Conservation (phyloP, 2,113 vertebrate species). For the Oriolus oriolus region DNA sequence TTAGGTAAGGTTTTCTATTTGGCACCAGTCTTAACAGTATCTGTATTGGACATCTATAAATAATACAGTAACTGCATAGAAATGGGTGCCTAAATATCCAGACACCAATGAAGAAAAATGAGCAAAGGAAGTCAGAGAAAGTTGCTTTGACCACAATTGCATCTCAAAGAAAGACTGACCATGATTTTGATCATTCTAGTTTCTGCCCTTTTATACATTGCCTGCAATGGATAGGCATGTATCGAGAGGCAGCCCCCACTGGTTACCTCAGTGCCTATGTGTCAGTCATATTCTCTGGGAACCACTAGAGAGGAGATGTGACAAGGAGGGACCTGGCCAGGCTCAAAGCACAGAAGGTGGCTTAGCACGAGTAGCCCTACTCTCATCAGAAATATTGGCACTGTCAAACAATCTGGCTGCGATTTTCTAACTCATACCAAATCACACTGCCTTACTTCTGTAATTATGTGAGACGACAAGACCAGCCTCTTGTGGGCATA, state of each 20-base stretch:
- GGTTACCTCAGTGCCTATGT: fast-evolving
- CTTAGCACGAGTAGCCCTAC: background rate
- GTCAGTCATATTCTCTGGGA: background rate
- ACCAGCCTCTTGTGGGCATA: background rate
- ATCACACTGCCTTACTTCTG: background rate
- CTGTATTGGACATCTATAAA: background rate
- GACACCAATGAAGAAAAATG: background rate
- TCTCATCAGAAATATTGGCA: background rate
- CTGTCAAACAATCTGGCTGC: background rate
- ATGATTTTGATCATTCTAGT: background rate
- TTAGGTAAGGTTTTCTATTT: background rate
- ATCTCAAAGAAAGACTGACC: background rate
- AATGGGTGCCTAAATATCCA: background rate
- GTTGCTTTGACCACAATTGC: background rate
- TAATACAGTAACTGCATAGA: background rate
- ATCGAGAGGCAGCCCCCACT: background rate
- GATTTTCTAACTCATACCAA: background rate
- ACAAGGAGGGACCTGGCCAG: background rate
- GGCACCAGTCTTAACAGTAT: background rate
- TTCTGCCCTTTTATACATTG: background rate
- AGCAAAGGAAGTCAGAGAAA: background rate
- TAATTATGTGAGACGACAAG: background rate
- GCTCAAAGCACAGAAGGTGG: fast-evolving
- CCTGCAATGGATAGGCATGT: background rate
- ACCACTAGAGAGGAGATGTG: background rate